Base-by-base conservation (phyloP, 2,797 vertebrate species). In the Labroides dimidiatus region DNA sequence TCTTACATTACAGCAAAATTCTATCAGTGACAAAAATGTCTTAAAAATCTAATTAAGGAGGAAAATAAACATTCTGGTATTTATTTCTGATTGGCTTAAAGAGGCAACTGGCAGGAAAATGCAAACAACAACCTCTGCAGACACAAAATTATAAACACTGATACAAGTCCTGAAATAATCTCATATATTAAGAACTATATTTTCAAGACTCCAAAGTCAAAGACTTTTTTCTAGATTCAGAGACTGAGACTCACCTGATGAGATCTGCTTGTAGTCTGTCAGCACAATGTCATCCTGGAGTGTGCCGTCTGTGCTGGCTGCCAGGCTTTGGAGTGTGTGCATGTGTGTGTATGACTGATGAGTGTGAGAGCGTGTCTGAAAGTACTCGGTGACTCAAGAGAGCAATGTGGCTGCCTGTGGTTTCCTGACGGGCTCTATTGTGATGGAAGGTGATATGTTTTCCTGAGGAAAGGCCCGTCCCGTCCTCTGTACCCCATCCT, bases 381-480 rank as follows among this genome's bases (percentile, higher is more conserved):
- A 87, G 85, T 84, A 80, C 85, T 90, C 74, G 4, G 84, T 76
- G 91, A 82, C 92, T 92, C 89, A 82, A 78, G 89, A 93, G 90
- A 90, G 88, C 88, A 92, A 89, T 93, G 90, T 81, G 85, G 81
- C 82, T 86, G 89, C 88, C 81, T 84, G 85, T 67, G 59, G 87
- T 86, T 93, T 90, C 90, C 91, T 92, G 93, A 85, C 75, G 43
- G 76, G 60, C 78, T 87, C 86, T 93, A 92, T 92, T 93, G 91
- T 93, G 89, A 89, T 92, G 88, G 91, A 93, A 92, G 91, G 91
- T 94, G 92, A 94, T 93, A 92, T 83, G 88, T 91, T 93, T 94
- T 94, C 94, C 94, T 94, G 92, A 94, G 94, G 94, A 94, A 94
- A 93, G 86, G 88, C 87, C 90, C 76, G 89, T 90, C 92, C 92